phyloP scores from a whole-genome alignment of 2,797 vertebrate genomes.

The Labroides dimidiatus region DNA sequence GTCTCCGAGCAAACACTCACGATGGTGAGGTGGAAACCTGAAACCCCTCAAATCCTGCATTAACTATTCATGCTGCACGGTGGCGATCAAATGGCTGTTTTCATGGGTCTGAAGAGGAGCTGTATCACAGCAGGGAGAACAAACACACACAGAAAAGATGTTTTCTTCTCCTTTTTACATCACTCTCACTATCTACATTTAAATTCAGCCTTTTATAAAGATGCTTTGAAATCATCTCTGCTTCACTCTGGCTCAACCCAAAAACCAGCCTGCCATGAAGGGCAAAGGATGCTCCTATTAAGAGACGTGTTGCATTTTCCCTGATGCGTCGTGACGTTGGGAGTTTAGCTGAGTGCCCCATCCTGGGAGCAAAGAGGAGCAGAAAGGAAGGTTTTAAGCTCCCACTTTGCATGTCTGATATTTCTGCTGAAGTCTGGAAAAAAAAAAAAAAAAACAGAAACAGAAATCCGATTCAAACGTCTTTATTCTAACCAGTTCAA shows the following conservation, averaged over 20 bases:
- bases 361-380: not conserved
- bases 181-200: not conserved
- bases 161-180: not conserved
- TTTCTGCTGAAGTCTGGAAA: not conserved
- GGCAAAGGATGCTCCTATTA: not conserved
- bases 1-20: slow-evolving; percentile 67
- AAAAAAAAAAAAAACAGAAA: too few species aligned
- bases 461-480: not conserved
- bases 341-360: too few species aligned
- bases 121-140: slow-evolving; percentile 28
- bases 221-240: not conserved
- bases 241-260: not conserved
- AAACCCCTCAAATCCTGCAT: slow-evolving; percentile 58
- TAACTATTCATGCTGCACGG: slow-evolving; percentile 72
- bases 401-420: not conserved
- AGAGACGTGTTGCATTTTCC: not conserved
- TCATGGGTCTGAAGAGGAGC: slow-evolving; percentile 40
- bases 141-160: slow-evolving; percentile 22
- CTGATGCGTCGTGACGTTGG: not conserved
- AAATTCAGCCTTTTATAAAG: not conserved
- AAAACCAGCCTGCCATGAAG: not conserved
- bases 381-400: not conserved
- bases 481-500: not conserved
- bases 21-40: slow-evolving; percentile 53
- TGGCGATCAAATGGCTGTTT: slow-evolving; percentile 61